Conservation (phyloP, 2,113 vertebrate species). For the Dipodomys ordii region DNA sequence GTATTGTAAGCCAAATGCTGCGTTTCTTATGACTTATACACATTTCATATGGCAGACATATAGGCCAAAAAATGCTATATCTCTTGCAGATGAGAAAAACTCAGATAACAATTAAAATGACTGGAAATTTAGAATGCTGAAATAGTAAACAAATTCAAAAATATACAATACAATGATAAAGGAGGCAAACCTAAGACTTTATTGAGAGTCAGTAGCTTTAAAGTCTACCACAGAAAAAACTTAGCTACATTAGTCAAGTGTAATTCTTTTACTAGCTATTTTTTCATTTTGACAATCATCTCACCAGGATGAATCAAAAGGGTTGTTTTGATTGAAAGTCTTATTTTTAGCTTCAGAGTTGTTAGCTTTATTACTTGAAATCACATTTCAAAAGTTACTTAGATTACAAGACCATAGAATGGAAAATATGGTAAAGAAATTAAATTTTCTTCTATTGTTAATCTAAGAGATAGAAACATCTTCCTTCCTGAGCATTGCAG, state of each 20-base stretch:
- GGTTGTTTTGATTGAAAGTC: constrained; percentile 11
- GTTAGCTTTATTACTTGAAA: background rate
- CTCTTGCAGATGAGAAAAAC: background rate
- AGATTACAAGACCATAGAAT: background rate
- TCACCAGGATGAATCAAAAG: background rate
- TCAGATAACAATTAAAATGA: background rate
- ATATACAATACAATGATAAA: background rate
- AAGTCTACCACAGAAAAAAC: background rate
- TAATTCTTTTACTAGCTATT: background rate
- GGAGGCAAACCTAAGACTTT: background rate
- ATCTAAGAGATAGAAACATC: background rate
- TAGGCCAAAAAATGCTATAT: background rate
- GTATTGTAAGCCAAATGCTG: background rate
- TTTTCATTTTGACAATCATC: constrained; percentile 16
- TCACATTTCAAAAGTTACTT: background rate
- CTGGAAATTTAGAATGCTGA: background rate
- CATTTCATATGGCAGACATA: background rate
- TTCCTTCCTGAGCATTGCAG: constrained; percentile 11
- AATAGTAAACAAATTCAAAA: background rate
- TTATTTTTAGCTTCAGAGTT: background rate
- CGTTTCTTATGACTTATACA: background rate
- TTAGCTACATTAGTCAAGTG: background rate
- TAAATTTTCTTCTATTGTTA: background rate
- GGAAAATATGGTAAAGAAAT: background rate
- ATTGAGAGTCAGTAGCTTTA: background rate